Evolutionary conservation across 2,113 vertebrate genomes (phyloP), one percentile per base, ranked within the genome.

Genomic region (Lucifuga dentata): DNA sequence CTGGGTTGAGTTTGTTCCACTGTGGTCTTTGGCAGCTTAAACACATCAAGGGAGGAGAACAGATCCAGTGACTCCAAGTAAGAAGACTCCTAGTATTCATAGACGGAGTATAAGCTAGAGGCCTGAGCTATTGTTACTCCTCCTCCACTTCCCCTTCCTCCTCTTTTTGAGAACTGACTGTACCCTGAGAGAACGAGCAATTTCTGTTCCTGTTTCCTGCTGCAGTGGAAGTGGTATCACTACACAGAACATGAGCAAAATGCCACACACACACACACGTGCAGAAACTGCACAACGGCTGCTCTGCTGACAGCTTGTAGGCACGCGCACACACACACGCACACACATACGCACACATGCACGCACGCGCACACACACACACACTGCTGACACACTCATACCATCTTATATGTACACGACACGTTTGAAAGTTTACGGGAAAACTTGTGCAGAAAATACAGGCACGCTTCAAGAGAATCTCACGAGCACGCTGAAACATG

Each of bases 11-110:
- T 76, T 83, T 68, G 38, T 77, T 81, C 64, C 79, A 79, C 85
- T 72, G 60, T 89, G 81, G 81, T 98, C 96, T 98, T 98, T 98
- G 95, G 95, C 95, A 98, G 95, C 95, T 94, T 74, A 93, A 91
- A 94, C 87, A 93, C 89, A 92, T 92, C 93, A 91, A 95, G 94
- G 95, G 92, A 95, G 72, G 64, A 82, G 64, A 95, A 60, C 79
- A 94, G 95, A 95, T 95, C 95, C 95, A 95, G 95, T 95, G 95
- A 95, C 94, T 95, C 80, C 69, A 93, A 92, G 89, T 52, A 61
- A 36, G 55, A 66, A 21, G n/a, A 33, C 17, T 29, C 81, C 35
- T 19, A 33, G 20, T 12, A 15, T 35, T 11, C 16, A 15, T 52
- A 11, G 10, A 38, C 9, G 7, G 10, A 45, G 17, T n/a, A 9